phyloP scores from a whole-genome alignment of 1,140 invertebrate genomes.

The Ephestia elutella region DNA sequence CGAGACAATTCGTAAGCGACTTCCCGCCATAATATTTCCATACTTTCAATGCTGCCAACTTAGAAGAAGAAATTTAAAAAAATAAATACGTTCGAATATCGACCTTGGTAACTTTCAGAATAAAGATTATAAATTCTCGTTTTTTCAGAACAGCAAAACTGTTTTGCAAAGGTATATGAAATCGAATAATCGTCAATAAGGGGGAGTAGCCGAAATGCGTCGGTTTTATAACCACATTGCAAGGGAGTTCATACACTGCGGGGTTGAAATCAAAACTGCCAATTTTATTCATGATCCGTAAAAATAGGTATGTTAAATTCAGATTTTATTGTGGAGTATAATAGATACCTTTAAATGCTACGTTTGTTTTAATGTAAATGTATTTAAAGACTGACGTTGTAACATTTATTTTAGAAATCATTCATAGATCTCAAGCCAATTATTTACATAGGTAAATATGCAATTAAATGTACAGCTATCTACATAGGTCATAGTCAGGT shows the following conservation, averaged over 20 bases:
- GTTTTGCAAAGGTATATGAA: slow-evolving; percentile 29
- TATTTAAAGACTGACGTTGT: no score
- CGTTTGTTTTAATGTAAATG: slow-evolving; percentile 1
- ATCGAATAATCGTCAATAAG: slow-evolving; percentile 47
- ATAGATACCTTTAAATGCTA: background rate
- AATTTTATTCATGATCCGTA: slow-evolving; percentile 32
- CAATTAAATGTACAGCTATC: no score
- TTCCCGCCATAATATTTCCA: slow-evolving; percentile 68
- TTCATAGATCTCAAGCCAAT: no score
- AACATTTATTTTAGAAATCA: no score
- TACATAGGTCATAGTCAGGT: no score
- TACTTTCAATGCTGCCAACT: slow-evolving; percentile 35
- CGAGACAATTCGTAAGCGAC: slow-evolving; percentile 66
- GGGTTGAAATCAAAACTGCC: slow-evolving; percentile 34
- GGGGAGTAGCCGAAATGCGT: slow-evolving; percentile 45
- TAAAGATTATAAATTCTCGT: background rate
- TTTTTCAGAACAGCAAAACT: background rate
- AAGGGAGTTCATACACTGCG: slow-evolving; percentile 29
- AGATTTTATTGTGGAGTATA: background rate
- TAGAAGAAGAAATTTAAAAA: background rate
- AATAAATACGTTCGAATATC: background rate
- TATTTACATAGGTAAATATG: no score
- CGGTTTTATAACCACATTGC: slow-evolving; percentile 50
- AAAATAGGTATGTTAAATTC: slow-evolving; percentile 10
- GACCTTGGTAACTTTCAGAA: background rate